Conservation (phyloP, 2,888 invertebrate genomes). For the Pycnomerus fuliginosus region DNA sequence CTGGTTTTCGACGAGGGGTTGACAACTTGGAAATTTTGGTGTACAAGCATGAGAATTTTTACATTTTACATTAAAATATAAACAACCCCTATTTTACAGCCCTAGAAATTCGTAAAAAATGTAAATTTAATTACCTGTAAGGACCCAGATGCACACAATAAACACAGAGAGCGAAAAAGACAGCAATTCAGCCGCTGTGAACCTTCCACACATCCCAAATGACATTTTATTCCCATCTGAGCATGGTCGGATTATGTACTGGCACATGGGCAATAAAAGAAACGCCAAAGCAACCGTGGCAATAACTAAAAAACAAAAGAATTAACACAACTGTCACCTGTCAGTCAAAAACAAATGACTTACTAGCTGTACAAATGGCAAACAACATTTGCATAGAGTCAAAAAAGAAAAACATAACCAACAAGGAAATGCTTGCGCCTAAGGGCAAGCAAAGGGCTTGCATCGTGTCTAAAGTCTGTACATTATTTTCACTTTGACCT, state of each 20-base stretch:
- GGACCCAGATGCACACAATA: slow-evolving; percentile 96
- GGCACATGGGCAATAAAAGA: slow-evolving; percentile 94
- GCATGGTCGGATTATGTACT: slow-evolving; percentile 86
- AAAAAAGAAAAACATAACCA: slow-evolving; percentile 98
- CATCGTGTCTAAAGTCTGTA: slow-evolving; percentile 95
- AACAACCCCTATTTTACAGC: no score
- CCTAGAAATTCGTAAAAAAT: no score
- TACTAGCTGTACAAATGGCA: slow-evolving; percentile 96
- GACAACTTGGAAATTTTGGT: no score
- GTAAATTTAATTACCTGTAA: slow-evolving; percentile 78
- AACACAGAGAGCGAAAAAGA: slow-evolving; percentile 89
- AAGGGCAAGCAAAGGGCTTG: slow-evolving; percentile 95
- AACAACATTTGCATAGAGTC: slow-evolving; percentile 97
- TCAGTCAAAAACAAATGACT: slow-evolving; percentile 50
- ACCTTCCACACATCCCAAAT: slow-evolving; percentile 89
- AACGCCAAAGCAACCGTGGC: slow-evolving; percentile 97
- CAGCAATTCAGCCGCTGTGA: slow-evolving; percentile 90
- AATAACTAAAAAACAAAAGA: slow-evolving; percentile 65
- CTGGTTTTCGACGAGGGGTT: no score
- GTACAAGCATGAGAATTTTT: no score
- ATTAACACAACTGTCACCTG: slow-evolving; percentile 4
- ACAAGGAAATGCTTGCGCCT: slow-evolving; percentile 91
- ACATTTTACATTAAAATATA: no score
- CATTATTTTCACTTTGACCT: slow-evolving; percentile 49
- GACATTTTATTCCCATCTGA: slow-evolving; percentile 83